A percentile compares a stretch with the other conserved stretches of the same genome.
These are phyloP conservation scores for Chrysochloris asiatica DNA, from an alignment of 2,113 vertebrate genomes.

Conservation along the genomic window DNA sequence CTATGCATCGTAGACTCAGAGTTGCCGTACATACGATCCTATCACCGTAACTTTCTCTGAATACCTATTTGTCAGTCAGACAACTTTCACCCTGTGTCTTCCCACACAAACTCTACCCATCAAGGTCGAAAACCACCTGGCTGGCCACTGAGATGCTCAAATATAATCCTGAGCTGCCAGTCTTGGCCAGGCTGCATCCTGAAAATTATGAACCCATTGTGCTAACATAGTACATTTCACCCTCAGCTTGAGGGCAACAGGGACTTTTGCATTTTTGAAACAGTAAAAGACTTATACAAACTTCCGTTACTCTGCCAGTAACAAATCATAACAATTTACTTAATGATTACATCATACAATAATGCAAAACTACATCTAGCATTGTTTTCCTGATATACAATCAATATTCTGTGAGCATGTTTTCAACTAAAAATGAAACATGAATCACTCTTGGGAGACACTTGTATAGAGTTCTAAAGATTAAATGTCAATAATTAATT, in stretches of 20 bases:
- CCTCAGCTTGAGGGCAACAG: not conserved
- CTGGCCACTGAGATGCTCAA: accelerated
- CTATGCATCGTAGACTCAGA: accelerated
- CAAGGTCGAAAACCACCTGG: accelerated
- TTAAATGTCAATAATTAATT: not conserved
- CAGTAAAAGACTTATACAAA: not conserved
- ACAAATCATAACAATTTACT: not conserved
- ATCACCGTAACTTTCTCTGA: accelerated
- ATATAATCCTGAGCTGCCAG: too few species aligned
- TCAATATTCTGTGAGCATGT: not conserved
- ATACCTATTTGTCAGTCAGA: accelerated
- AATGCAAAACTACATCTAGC: not conserved
- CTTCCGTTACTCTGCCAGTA: not conserved
- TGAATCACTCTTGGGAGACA: not conserved
- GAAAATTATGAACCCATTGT: accelerated
- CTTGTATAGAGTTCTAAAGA: not conserved
- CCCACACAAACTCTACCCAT: accelerated
- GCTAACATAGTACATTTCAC: not conserved
- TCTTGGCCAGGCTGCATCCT: accelerated
- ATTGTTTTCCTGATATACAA: not conserved
- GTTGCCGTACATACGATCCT: not conserved
- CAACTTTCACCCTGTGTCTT: accelerated
- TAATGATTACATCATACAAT: accelerated
- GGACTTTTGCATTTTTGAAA: not conserved
- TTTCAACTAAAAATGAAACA: not conserved